Conservation (phyloP, 2,113 vertebrate genomes). For the crab-eating macaque (Macaca fascicularis) region DNA sequence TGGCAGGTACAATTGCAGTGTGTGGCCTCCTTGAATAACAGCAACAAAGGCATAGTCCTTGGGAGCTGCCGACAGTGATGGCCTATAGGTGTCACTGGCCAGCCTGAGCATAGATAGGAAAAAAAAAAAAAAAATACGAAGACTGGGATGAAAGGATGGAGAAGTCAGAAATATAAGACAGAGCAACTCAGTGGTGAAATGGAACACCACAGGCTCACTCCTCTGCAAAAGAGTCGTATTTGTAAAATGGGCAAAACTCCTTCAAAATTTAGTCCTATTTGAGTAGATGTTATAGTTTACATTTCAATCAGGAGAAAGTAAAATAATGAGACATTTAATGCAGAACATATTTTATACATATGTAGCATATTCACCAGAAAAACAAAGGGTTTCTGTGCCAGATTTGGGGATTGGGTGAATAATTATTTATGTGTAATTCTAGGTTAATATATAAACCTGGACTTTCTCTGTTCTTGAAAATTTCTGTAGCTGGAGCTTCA, state of each 20-base stretch:
- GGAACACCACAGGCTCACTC: background rate
- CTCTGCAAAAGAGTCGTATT: background rate
- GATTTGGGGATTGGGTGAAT: background rate
- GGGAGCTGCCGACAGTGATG: background rate
- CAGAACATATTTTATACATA: background rate
- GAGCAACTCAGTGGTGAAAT: background rate
- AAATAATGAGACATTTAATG: background rate
- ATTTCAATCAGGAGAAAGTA: constrained; percentile 1
- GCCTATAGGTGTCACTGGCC: background rate
- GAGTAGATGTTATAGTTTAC: background rate
- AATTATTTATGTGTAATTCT: background rate
- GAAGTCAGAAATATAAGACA: background rate
- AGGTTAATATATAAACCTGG: background rate
- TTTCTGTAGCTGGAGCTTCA: background rate
- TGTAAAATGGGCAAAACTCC: background rate
- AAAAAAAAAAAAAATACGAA: background rate
- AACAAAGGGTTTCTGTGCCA: background rate
- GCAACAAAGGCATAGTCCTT: background rate
- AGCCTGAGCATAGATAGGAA: background rate
- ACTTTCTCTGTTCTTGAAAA: background rate
- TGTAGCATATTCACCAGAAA: background rate
- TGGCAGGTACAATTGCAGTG: background rate
- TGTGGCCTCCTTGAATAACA: background rate
- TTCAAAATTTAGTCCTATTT: background rate
- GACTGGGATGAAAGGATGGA: background rate